phyloP scores from a whole-genome alignment of 2,797 vertebrate genomes.

The Chaenodraco wilsoni region DNA sequence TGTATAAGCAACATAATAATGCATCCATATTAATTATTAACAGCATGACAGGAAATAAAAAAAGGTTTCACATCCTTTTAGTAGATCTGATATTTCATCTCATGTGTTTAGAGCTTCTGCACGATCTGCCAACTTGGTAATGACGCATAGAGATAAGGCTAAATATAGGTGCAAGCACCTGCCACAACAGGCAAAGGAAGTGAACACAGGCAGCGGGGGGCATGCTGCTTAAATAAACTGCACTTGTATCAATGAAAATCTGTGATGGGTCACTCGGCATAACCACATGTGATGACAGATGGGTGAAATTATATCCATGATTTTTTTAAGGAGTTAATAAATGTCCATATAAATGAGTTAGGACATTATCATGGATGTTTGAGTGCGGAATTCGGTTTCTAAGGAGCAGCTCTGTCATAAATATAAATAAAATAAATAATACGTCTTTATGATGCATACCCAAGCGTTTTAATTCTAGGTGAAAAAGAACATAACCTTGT shows the following conservation, averaged over 20 bases:
- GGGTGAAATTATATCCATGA: neutral
- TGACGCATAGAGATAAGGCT: constrained; percentile 82
- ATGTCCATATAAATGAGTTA: neutral
- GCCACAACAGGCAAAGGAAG: constrained; percentile 71
- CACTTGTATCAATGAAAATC: constrained; percentile 30
- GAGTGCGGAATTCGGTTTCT: neutral
- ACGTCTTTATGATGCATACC: neutral
- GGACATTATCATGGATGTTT: neutral
- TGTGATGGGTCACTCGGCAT: constrained; percentile 15
- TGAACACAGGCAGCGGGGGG: constrained; percentile 63
- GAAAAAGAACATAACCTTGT: too few species aligned
- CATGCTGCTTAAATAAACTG: constrained; percentile 37
- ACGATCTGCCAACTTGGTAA: constrained; percentile 77
- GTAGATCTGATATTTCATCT: constrained; percentile 56
- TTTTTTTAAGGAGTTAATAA: neutral
- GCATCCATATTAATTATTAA: constrained; percentile 33
- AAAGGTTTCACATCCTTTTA: constrained; percentile 46
- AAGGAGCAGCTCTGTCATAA: neutral
- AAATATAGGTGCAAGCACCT: constrained; percentile 82
- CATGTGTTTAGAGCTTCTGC: constrained; percentile 56
- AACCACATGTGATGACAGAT: constrained; percentile 17
- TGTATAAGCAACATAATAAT: constrained; percentile 6
- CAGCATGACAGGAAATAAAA: constrained; percentile 19
- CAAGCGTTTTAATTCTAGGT: neutral
- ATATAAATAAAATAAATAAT: neutral